Conservation (phyloP, 2,888 invertebrate genomes). For the Alviniconcha strummeri region DNA sequence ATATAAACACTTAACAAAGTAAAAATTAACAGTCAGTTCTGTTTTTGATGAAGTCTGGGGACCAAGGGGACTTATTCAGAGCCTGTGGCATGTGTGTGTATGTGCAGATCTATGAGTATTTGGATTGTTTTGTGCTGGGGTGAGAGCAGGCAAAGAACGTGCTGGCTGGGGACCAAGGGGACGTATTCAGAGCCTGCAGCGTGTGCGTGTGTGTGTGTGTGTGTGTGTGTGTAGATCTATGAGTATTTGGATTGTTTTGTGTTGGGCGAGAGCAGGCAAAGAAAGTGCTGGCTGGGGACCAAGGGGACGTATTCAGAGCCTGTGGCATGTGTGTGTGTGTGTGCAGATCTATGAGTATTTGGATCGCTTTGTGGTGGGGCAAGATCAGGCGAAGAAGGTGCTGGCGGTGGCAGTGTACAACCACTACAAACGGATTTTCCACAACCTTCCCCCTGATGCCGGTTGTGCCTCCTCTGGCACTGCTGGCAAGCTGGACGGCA, state of each 20-base stretch:
- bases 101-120: conserved; percentile 90
- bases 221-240: conserved; percentile 82
- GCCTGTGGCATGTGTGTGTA: too few relatives aligned
- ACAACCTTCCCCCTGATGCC: conserved; percentile 80
- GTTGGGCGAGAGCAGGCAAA: conserved; percentile 98
- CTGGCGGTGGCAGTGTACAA: conserved; percentile 98
- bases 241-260: conserved; percentile 97
- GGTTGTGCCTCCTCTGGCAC: conserved; percentile 28
- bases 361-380: conserved; percentile 97
- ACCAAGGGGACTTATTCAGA: too few relatives aligned
- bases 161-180: conserved; percentile 72
- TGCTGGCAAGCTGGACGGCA: conserved; percentile 20
- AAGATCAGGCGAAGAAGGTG: conserved; percentile 97
- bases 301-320: too few relatives aligned
- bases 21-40: too few relatives aligned
- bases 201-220: conserved; percentile 39
- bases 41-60: too few relatives aligned
- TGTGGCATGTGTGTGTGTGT: background rate
- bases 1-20: too few relatives aligned
- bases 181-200: too few relatives aligned
- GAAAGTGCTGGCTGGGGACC: conserved; percentile 82
- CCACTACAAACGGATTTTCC: conserved; percentile 97
- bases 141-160: conserved; percentile 98
- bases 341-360: conserved; percentile 92
- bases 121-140: conserved; percentile 98